Percentiles rank a stretch among this genome's conserved stretches.
phyloP scores from a whole-genome alignment of 2,113 vertebrate species.

The Anoura caudifer region DNA sequence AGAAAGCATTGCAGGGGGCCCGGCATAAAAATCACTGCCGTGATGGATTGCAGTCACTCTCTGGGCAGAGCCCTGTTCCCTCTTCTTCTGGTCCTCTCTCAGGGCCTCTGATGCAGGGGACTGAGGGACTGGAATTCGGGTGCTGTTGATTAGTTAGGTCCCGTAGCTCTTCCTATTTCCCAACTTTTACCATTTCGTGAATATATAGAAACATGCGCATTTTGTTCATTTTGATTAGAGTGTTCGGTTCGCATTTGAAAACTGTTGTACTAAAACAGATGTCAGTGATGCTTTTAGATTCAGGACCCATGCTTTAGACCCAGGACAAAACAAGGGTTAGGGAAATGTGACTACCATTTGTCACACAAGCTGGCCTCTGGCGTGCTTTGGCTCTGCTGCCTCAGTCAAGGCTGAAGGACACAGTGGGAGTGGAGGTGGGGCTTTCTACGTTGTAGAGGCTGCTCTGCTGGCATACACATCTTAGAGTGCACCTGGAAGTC shows the following conservation, averaged over 20 bases:
- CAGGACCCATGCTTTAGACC: neutral
- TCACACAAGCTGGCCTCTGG: neutral
- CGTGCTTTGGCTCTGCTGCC: neutral
- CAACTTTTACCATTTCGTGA: neutral
- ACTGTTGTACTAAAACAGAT: neutral
- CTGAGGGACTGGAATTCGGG: neutral
- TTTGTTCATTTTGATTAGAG: neutral
- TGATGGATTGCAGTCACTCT: neutral
- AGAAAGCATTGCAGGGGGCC: neutral
- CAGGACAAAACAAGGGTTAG: neutral
- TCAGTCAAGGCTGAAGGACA: neutral
- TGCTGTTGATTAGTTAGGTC: neutral
- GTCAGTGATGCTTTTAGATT: neutral
- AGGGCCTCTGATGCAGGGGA: neutral
- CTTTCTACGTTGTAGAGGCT: neutral
- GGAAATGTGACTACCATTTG: neutral
- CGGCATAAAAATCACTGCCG: neutral
- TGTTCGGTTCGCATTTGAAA: slow-evolving; percentile 7
- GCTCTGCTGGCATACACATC: neutral
- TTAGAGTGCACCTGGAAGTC: neutral
- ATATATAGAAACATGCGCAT: neutral
- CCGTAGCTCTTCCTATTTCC: neutral
- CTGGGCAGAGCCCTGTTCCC: neutral
- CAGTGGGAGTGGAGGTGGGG: too few relatives aligned
- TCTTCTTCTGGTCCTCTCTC: neutral